Conservation (phyloP, 1,140 invertebrate species). For the Ridgeia piscesae region DNA sequence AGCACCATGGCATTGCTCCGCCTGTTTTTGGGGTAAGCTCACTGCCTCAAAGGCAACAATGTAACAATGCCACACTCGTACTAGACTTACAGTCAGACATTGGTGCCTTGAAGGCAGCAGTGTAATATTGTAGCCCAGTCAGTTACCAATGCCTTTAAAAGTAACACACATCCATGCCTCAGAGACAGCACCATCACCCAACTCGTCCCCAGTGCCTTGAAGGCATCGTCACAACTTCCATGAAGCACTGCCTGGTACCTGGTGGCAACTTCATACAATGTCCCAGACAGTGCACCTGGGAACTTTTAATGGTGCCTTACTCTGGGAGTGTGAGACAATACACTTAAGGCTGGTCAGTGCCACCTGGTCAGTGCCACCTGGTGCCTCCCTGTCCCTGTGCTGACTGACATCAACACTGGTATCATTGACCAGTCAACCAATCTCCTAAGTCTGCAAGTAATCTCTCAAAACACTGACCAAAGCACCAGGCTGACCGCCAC, state of each 20-base stretch:
- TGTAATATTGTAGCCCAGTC: not conserved
- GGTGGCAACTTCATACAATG: not conserved
- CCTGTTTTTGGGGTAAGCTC: too few species aligned
- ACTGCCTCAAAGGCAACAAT: too few species aligned
- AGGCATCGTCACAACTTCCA: not conserved
- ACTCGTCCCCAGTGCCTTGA: not conserved
- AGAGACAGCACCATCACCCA: not conserved
- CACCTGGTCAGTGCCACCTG: not conserved
- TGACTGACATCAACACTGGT: too few species aligned
- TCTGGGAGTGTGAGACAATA: not conserved
- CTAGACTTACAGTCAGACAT: not conserved
- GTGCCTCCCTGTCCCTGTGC: not conserved
- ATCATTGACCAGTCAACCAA: not conserved
- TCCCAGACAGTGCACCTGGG: not conserved
- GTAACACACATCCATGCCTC: not conserved
- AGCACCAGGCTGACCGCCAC: not conserved
- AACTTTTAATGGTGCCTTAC: not conserved
- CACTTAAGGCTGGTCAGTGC: not conserved
- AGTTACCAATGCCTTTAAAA: not conserved
- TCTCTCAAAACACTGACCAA: not conserved
- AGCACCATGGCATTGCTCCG: not conserved
- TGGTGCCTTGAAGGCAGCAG: not conserved
- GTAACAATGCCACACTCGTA: not conserved
- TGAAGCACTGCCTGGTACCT: conserved; percentile 9
- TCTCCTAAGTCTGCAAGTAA: not conserved